These are phyloP conservation scores for Tinea pellionella DNA, from an alignment of 2,888 invertebrate genomes.

Conservation along the genomic window DNA sequence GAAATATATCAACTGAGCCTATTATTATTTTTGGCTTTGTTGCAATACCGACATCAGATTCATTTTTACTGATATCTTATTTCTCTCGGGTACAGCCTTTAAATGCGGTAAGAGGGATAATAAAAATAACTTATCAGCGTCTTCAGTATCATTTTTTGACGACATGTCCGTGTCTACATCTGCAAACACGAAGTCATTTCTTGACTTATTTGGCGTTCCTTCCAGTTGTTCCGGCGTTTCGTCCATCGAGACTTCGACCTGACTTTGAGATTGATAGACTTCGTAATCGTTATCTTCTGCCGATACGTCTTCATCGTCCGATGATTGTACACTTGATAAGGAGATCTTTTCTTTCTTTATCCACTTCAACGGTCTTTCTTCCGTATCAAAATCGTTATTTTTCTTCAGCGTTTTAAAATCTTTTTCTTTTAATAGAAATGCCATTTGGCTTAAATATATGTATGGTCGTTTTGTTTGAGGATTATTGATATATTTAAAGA, in stretches of 20 bases:
- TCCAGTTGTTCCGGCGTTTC: neutral
- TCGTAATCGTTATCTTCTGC: neutral
- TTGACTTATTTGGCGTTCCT: conserved; percentile 21
- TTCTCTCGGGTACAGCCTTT: conserved; percentile 48
- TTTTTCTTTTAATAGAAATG: conserved; percentile 38
- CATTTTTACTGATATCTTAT: conserved; percentile 48
- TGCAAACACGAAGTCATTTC: conserved; percentile 48
- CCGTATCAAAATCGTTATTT: conserved; percentile 39
- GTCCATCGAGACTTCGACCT: neutral
- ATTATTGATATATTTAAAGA: conserved; percentile 44
- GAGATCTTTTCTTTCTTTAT: conserved; percentile 30
- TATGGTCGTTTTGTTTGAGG: conserved; percentile 45
- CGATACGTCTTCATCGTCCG: neutral
- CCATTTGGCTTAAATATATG: conserved; percentile 42
- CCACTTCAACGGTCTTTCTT: conserved; percentile 9
- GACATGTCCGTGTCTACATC: conserved; percentile 33
- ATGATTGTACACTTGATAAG: conserved; percentile 23
- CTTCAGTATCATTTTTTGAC: conserved; percentile 34
- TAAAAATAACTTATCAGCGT: conserved; percentile 51
- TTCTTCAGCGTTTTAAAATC: conserved; percentile 15
- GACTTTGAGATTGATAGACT: neutral
- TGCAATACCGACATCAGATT: conserved; percentile 54
- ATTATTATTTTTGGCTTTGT: conserved; percentile 3
- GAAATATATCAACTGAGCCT: too few species aligned
- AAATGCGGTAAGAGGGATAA: conserved; percentile 52